phyloP scores from a whole-genome alignment of 1,140 invertebrate genomes.

The Melitaea cinxia region DNA sequence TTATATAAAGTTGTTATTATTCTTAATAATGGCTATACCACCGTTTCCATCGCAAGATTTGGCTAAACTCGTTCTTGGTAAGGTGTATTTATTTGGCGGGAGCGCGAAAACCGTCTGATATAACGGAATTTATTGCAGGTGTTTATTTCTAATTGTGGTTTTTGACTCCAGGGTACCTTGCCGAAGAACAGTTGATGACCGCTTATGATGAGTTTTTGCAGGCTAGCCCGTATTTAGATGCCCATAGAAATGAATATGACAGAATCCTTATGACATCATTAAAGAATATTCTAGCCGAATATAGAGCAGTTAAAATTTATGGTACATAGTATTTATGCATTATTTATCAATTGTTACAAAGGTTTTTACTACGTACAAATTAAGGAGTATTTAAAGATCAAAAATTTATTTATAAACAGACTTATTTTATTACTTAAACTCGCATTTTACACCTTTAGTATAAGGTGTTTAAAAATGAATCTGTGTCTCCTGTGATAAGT shows the following conservation, averaged over 20 bases:
- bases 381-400: too few relatives aligned
- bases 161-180: slow-evolving; percentile 63
- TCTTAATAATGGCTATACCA: slow-evolving; percentile 56
- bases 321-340: slow-evolving; percentile 41
- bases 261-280: slow-evolving; percentile 76
- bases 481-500: too few relatives aligned
- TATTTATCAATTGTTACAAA: too few relatives aligned
- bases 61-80: slow-evolving; percentile 73
- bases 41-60: slow-evolving; percentile 73
- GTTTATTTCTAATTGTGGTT: background rate
- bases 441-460: too few relatives aligned
- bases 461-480: too few relatives aligned
- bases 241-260: slow-evolving; percentile 72
- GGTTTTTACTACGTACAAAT: too few relatives aligned
- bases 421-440: too few relatives aligned
- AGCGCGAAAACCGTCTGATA: slow-evolving; percentile 34
- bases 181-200: slow-evolving; percentile 75
- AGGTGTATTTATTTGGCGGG: slow-evolving; percentile 67
- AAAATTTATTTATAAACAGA: too few relatives aligned
- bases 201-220: slow-evolving; percentile 76
- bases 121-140: slow-evolving; percentile 34
- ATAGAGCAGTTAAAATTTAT: slow-evolving; percentile 73
- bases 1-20: slow-evolving; percentile 18
- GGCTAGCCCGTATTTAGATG: slow-evolving; percentile 73
- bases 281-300: slow-evolving; percentile 71